A percentile compares a stretch with the other conserved stretches of the same genome.
These are phyloP conservation scores for Sphaerodactylus townsendi DNA, from an alignment of 2,113 vertebrate species.

Conservation along the genomic window DNA sequence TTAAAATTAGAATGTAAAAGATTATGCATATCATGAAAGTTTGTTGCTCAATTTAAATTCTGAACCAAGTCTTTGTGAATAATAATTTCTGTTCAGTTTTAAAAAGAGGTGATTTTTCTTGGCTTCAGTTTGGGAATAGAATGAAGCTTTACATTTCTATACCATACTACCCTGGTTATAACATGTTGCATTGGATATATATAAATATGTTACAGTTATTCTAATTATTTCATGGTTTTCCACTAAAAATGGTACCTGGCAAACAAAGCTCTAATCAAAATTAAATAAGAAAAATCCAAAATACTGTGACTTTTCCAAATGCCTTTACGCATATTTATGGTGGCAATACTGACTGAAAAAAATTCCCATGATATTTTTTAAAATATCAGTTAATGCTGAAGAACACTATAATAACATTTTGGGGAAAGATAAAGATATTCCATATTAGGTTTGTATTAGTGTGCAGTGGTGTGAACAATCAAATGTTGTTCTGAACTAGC, in stretches of 20 bases:
- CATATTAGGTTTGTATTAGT: too few species aligned
- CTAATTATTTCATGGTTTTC: fast-evolving
- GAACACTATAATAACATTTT: too few species aligned
- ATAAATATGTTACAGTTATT: fast-evolving
- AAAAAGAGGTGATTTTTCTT: neutral
- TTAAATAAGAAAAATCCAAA: fast-evolving
- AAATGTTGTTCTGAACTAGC: neutral
- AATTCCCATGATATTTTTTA: too few species aligned
- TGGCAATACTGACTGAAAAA: too few species aligned
- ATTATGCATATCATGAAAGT: too few species aligned
- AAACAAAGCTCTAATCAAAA: neutral
- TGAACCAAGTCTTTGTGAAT: neutral
- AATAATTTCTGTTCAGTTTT: neutral
- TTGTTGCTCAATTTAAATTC: neutral
- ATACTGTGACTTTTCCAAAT: too few species aligned
- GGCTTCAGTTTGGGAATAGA: neutral
- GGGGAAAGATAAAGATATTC: too few species aligned
- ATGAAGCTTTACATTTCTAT: neutral
- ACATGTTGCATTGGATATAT: fast-evolving
- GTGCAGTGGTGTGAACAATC: neutral
- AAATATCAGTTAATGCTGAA: too few species aligned
- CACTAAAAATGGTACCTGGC: neutral
- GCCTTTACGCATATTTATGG: neutral
- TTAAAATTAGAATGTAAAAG: too few species aligned
- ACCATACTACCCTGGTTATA: too few species aligned